Conservation (phyloP, 2,888 invertebrate genomes). For the Bedellia somnulentella region DNA sequence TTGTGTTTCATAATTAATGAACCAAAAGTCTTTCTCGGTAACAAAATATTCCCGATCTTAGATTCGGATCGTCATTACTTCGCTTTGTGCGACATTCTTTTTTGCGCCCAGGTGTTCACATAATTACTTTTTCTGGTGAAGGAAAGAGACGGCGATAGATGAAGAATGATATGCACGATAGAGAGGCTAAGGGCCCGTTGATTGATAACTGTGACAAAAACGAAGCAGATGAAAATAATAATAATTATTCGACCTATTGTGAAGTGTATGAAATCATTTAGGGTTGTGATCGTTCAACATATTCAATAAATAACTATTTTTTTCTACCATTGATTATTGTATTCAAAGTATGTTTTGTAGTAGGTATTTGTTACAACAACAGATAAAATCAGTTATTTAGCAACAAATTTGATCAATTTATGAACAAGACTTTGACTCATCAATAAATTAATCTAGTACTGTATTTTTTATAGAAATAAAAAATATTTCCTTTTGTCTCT, state of each 20-base stretch:
- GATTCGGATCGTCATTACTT: slow-evolving; percentile 58
- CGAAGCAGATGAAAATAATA: slow-evolving; percentile 61
- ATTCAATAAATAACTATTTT: too few species aligned
- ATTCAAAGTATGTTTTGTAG: too few species aligned
- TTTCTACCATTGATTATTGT: too few species aligned
- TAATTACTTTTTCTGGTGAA: slow-evolving; percentile 45
- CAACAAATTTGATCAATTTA: too few species aligned
- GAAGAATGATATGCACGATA: slow-evolving; percentile 15
- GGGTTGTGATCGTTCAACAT: slow-evolving; percentile 39
- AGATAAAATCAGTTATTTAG: too few species aligned
- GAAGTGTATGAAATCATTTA: slow-evolving; percentile 42
- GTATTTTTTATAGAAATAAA: too few species aligned
- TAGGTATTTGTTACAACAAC: too few species aligned
- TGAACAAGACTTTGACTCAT: too few species aligned
- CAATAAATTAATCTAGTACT: too few species aligned
- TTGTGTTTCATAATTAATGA: slow-evolving; percentile 62
- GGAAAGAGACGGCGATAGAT: slow-evolving; percentile 27
- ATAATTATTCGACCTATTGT: slow-evolving; percentile 58
- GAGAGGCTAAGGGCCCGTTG: slow-evolving; percentile 39
- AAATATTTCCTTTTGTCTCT: too few species aligned
- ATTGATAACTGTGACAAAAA: slow-evolving; percentile 64
- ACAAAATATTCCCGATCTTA: slow-evolving; percentile 55
- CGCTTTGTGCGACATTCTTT: slow-evolving; percentile 61
- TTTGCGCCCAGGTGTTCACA: slow-evolving; percentile 56
- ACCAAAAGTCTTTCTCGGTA: slow-evolving; percentile 56